These are phyloP conservation scores for Nomada lathburiana DNA, from an alignment of 2,888 invertebrate genomes.

Conservation along the genomic window DNA sequence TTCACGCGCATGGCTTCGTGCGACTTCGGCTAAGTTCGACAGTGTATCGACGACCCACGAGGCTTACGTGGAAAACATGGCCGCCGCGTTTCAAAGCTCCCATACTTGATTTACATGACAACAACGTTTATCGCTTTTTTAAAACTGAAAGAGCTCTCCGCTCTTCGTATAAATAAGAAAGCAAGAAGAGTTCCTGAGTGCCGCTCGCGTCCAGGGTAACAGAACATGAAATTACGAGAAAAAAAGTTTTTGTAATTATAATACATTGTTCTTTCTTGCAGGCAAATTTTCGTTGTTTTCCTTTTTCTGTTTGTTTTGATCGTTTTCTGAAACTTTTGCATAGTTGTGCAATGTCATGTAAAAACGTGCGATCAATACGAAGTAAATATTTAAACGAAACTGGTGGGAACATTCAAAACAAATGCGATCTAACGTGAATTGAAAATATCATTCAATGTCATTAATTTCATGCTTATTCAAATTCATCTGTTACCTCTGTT, in stretches of 20 bases:
- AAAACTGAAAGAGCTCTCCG: slow-evolving; percentile 12
- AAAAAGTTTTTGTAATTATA: background rate
- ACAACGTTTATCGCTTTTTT: slow-evolving; percentile 24
- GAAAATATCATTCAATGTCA: slow-evolving; percentile 4
- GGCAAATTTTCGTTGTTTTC: background rate
- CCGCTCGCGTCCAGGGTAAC: slow-evolving; percentile 35
- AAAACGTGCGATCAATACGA: too few species aligned
- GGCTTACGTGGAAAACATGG: slow-evolving; percentile 72
- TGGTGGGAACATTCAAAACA: background rate
- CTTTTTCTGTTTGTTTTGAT: background rate
- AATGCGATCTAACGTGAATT: background rate
- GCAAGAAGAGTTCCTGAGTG: slow-evolving; percentile 46
- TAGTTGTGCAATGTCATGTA: background rate
- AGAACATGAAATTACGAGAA: slow-evolving; percentile 4
- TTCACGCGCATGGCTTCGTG: slow-evolving; percentile 67
- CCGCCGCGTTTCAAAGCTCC: slow-evolving; percentile 39
- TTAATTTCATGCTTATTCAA: slow-evolving; percentile 13
- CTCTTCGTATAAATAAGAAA: slow-evolving; percentile 14
- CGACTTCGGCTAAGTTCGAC: slow-evolving; percentile 76
- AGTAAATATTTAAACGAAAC: too few species aligned
- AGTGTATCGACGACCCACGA: slow-evolving; percentile 65
- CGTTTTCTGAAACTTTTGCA: background rate
- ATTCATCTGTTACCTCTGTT: slow-evolving; percentile 41
- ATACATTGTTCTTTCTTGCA: background rate
- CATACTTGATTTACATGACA: slow-evolving; percentile 40